Conservation (phyloP, 2,113 vertebrate species). For the Setophaga coronata region DNA sequence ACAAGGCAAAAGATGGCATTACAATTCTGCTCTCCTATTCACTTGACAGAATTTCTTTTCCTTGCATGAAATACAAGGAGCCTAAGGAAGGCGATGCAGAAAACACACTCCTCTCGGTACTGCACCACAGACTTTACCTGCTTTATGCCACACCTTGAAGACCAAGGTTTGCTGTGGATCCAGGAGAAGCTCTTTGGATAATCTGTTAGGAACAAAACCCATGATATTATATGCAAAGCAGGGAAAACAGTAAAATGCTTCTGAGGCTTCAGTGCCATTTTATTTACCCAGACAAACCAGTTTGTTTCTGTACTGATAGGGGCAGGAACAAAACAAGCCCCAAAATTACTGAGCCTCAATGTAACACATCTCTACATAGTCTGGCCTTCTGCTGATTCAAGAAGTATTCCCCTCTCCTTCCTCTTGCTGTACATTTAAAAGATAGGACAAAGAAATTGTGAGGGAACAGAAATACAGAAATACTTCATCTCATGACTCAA, state of each 20-base stretch:
- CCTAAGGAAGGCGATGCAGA: not conserved
- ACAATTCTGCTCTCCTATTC: not conserved
- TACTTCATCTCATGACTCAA: not conserved
- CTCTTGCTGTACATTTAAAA: not conserved
- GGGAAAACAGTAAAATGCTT: not conserved
- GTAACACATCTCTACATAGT: rapidly evolving
- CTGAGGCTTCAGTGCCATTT: not conserved
- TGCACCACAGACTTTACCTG: constrained; percentile 71
- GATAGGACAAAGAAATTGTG: rapidly evolving
- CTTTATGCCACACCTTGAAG: constrained; percentile 98
- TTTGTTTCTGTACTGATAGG: not conserved
- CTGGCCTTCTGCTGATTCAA: not conserved
- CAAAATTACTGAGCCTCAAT: not conserved
- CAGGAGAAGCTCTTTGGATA: constrained; percentile 89
- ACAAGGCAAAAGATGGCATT: not conserved
- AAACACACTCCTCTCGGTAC: not conserved
- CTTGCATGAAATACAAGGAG: not conserved
- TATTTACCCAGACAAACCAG: not conserved
- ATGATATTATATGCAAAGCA: not conserved
- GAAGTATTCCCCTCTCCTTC: not conserved
- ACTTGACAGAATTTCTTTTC: not conserved
- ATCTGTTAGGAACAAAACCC: constrained; percentile 69
- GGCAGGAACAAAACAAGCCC: not conserved
- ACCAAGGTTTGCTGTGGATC: constrained; percentile 90
- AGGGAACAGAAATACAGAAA: not conserved